Conservation (phyloP, 2,888 invertebrate genomes). For the Drosophila fungiperda region DNA sequence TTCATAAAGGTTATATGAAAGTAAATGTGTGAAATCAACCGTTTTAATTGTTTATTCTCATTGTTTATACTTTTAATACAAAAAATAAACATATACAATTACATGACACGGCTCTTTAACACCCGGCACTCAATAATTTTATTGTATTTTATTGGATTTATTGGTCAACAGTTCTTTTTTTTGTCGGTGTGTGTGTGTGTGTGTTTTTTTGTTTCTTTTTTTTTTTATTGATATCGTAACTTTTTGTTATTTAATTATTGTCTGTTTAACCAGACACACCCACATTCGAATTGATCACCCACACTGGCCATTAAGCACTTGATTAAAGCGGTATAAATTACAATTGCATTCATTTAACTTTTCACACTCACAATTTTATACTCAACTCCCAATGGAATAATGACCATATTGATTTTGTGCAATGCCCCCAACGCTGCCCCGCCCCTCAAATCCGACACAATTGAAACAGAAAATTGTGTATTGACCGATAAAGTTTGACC, state of each 20-base stretch:
- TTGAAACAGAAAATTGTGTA: background rate
- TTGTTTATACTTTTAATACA: constrained; percentile 50
- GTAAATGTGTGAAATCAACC: constrained; percentile 13
- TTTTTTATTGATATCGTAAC: background rate
- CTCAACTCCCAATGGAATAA: background rate
- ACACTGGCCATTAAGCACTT: constrained; percentile 43
- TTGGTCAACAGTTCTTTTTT: background rate
- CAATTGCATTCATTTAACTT: constrained; percentile 17
- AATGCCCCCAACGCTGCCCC: background rate
- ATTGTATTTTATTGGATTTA: constrained; percentile 11
- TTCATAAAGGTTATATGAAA: background rate
- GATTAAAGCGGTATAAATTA: constrained; percentile 59
- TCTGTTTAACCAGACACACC: constrained; percentile 7
- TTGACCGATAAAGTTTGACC: background rate
- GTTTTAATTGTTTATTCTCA: constrained; percentile 62
- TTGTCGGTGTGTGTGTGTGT: too few species aligned
- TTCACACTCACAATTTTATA: background rate
- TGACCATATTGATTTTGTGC: background rate
- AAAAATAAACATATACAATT: constrained; percentile 1
- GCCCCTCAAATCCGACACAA: background rate
- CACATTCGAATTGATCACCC: constrained; percentile 1
- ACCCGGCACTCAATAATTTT: constrained; percentile 8
- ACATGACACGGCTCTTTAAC: background rate
- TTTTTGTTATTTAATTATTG: constrained; percentile 14
- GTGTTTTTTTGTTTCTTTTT: background rate